phyloP scores from a whole-genome alignment of 2,888 invertebrate genomes.

The Eristalis arbustorum region DNA sequence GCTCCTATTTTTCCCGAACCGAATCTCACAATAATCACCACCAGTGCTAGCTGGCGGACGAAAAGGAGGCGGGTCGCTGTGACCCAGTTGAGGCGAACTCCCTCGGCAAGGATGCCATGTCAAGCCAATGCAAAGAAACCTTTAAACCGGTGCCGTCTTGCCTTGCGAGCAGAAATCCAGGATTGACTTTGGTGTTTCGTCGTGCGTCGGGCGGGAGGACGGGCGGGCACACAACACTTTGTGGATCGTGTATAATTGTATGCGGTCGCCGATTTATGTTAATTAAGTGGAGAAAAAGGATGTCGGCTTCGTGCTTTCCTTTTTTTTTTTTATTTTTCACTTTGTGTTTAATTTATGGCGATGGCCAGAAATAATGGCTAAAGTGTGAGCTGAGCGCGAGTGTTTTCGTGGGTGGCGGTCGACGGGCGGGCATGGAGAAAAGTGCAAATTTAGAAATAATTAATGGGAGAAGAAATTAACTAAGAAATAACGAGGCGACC shows the following conservation, averaged over 20 bases:
- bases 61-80: background rate
- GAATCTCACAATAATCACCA: slow-evolving; percentile 66
- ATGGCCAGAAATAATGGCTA: slow-evolving; percentile 22
- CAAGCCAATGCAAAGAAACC: slow-evolving; percentile 23
- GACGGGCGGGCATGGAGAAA: slow-evolving; percentile 1
- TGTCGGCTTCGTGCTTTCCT: background rate
- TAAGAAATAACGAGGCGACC: slow-evolving; percentile 61
- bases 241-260: slow-evolving; percentile 44
- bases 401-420: background rate
- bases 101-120: slow-evolving; percentile 55
- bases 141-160: background rate
- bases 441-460: slow-evolving; percentile 68
- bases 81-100: slow-evolving; percentile 58
- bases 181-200: slow-evolving; percentile 37
- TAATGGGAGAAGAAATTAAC: slow-evolving; percentile 67
- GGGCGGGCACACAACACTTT: slow-evolving; percentile 53
- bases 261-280: slow-evolving; percentile 68
- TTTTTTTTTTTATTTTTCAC: background rate
- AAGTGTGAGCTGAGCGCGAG: background rate
- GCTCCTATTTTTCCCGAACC: slow-evolving; percentile 55
- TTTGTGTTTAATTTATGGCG: slow-evolving; percentile 42
- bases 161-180: slow-evolving; percentile 56
- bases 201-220: background rate
- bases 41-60: background rate
- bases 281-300: slow-evolving; percentile 57